phyloP scores from a whole-genome alignment of 2,113 vertebrate genomes.

The Xerus inauris region DNA sequence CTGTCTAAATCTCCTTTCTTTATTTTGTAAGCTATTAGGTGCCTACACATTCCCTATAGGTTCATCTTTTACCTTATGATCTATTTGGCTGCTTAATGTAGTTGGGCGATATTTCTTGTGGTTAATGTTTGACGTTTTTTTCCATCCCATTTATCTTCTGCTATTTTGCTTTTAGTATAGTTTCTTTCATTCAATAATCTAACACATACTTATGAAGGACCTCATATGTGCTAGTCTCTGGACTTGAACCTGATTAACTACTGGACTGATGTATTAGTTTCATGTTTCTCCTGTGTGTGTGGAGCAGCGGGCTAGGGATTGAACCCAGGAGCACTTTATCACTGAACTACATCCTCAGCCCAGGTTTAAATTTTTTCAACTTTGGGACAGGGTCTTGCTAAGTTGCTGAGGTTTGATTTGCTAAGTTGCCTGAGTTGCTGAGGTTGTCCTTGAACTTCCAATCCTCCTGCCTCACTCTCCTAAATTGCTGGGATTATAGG shows the following conservation, averaged over 20 bases:
- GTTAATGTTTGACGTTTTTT: background rate
- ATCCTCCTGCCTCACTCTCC: no score
- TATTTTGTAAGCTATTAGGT: background rate
- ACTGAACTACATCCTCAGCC: no score
- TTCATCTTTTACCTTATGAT: background rate
- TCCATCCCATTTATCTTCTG: background rate
- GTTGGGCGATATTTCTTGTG: background rate
- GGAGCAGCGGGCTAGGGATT: no score
- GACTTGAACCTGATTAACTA: background rate
- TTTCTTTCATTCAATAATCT: background rate
- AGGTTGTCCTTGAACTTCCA: no score
- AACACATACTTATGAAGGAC: background rate
- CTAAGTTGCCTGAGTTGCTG: no score
- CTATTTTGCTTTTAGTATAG: background rate
- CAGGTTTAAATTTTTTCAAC: no score
- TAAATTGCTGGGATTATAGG: no score
- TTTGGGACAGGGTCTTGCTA: no score
- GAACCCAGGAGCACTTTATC: no score
- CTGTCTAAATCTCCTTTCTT: background rate
- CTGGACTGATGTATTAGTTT: background rate
- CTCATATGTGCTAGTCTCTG: background rate
- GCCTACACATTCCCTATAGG: fast-evolving
- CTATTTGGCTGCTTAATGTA: background rate
- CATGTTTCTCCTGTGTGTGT: background rate
- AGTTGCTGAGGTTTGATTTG: no score